Base-by-base conservation (phyloP, 2,888 invertebrate genomes). In the Drosophila neotestacea region DNA sequence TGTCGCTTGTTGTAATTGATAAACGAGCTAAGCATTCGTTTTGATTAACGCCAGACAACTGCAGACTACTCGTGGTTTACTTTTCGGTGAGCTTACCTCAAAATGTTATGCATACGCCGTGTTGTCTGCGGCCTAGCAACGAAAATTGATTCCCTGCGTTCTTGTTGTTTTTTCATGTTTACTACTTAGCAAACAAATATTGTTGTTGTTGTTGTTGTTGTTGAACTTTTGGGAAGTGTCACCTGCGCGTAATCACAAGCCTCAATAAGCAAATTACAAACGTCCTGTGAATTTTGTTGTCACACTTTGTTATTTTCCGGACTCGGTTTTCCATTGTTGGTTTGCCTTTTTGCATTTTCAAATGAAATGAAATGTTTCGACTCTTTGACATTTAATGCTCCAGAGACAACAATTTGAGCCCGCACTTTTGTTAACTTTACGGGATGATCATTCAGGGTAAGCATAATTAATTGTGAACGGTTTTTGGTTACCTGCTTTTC, bases 1-100 rank as follows among this genome's bases (percentile, higher is more conserved):
- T 62, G 22, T 52, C 56, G 27, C 13, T 55, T 66, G 39, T 54
- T 62, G 67, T 81, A 81, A 84, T 88, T 88, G 87, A 81, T 87
- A 73, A 84, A 88, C 67, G 76, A 69, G 47, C 48, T 39, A 34
- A 46, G 44, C 78, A 88, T 85, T 71, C 56, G 55, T 70, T 84
- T 81, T 76, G 75, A 86, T 84, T 83, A 83, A 60, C 41, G 46
- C 32, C 56, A 44, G 51, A 54, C 52, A 41, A 41, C 30, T 41
- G 30, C 4, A 32, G 34, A 27, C 32, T 32, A 32, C 34, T 50
- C 22, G 10, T 34, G 22, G 41, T 22, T 6, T 10, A 13, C 44
- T 44, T 34, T n/a, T 51, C 22, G 22, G 22, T 2, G 22, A 22
- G 2, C 22, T 22, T 22, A 22, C 3, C 22, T 1, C 22, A 22